A percentile compares a stretch with the other conserved stretches of the same genome.
These are phyloP conservation scores for Leptogaster cylindrica DNA, from an alignment of 2,888 invertebrate genomes.

Conservation along the genomic window DNA sequence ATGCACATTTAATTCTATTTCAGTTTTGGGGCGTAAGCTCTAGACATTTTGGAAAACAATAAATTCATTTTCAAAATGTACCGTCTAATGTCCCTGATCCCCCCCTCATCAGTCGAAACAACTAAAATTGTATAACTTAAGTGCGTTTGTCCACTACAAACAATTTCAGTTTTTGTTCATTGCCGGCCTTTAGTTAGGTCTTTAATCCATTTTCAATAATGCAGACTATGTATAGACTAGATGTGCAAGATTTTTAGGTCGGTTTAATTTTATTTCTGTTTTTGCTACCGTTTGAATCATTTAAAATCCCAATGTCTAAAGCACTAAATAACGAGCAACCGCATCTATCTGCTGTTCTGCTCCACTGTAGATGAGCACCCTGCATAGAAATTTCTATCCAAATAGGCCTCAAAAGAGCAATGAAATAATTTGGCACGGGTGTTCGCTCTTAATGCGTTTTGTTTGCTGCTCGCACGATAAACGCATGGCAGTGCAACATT, in stretches of 20 bases:
- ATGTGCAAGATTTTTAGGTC: slow-evolving; percentile 28
- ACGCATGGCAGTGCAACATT: background rate
- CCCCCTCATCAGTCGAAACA: no score
- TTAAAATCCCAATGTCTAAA: slow-evolving; percentile 39
- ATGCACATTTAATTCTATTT: slow-evolving; percentile 22
- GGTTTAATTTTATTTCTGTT: slow-evolving; percentile 37
- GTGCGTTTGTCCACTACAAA: background rate
- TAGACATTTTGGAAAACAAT: slow-evolving; percentile 23
- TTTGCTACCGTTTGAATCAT: slow-evolving; percentile 18
- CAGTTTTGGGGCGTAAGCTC: slow-evolving; percentile 22
- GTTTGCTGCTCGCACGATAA: background rate
- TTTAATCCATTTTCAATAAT: slow-evolving; percentile 36
- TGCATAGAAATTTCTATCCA: slow-evolving; percentile 44
- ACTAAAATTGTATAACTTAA: no score
- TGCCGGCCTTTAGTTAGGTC: slow-evolving; percentile 4
- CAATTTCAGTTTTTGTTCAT: slow-evolving; percentile 9
- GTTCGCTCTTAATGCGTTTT: slow-evolving; percentile 34
- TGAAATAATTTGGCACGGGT: slow-evolving; percentile 47
- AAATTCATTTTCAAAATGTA: no score
- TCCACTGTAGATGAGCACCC: background rate
- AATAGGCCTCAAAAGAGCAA: slow-evolving; percentile 48
- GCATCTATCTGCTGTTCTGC: slow-evolving; percentile 13
- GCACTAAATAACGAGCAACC: slow-evolving; percentile 22
- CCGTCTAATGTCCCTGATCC: no score
- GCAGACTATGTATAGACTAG: slow-evolving; percentile 36